Evolutionary conservation across 2,797 vertebrate species (phyloP), one percentile per base, ranked within the genome.

Genomic region (Bovichtus variegatus): DNA sequence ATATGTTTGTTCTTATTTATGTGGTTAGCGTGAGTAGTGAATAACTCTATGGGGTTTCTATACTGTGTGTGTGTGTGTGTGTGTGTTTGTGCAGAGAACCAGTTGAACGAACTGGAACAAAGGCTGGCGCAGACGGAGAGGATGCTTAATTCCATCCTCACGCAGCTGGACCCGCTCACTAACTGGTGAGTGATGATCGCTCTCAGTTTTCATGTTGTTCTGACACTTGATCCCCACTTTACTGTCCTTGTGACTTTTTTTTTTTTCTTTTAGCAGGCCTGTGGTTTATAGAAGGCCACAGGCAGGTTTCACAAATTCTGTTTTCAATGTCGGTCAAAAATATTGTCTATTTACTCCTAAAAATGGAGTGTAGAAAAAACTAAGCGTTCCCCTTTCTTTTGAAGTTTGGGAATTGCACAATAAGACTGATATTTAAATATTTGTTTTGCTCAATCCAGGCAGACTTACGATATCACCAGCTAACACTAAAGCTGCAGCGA

Each of bases 141-240:
- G 91, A 97, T 97, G 97, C 92, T 98, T 29, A 97, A 97, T 88
- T 97, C 97, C 64, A 96, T 98, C 85, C 93, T 97, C 72, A 97
- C 95, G 18, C 97, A 97, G 80, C 91, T 98, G 82, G 97, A 98
- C 88, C 97, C 97, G 5, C 91, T 98, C 65, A 97, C 97, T 18
- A 97, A 95, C 91, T 97, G 97, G 97, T 97, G 84, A 96, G 95
- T 50, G 50, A 8, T 13, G 12, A 40, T 2, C 13, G 6, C 12
- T 5, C 43, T 54, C 27, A 1, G 44, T 25, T 73, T 61, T n/a
- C 34, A 34, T 7, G 54, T 44, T 60, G n/a, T 21, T 53, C n/a
- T 74, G 75, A 67, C 65, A 74, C 1, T 5, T 25, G 55, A 79
- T 31, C n/a, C 41, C 31, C 21, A 29, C 9, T 19, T 34, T 2